Evolutionary conservation across 2,113 vertebrate genomes (phyloP).

Genomic region (Cottus gobio): DNA sequence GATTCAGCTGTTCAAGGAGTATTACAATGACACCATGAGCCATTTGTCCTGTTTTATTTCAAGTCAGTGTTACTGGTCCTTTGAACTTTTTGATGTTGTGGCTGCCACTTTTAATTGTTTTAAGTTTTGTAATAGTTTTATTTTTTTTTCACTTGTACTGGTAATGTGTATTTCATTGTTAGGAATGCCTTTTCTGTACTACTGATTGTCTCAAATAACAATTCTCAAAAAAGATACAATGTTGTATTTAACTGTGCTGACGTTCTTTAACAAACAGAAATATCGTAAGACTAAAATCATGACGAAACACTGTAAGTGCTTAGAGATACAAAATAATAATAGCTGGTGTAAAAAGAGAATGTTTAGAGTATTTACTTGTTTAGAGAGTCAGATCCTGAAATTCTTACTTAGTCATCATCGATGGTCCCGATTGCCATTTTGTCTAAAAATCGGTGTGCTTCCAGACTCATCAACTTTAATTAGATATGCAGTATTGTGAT

Average conservation of each 20-base stretch:
- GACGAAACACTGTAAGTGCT: background rate
- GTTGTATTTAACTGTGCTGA: slow-evolving; percentile 34
- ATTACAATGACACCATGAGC: slow-evolving; percentile 52
- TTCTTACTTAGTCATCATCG: slow-evolving; percentile 31
- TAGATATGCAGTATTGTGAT: slow-evolving; percentile 53
- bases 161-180: slow-evolving; percentile 58
- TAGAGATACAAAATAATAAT: slow-evolving; percentile 24
- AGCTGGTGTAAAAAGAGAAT: slow-evolving; percentile 29
- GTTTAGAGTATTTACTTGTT: slow-evolving; percentile 28
- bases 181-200: slow-evolving; percentile 41
- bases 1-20: slow-evolving; percentile 35
- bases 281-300: slow-evolving; percentile 27
- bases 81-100: slow-evolving; percentile 47
- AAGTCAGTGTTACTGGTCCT: slow-evolving; percentile 30
- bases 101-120: slow-evolving; percentile 48
- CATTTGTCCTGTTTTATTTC: slow-evolving; percentile 59
- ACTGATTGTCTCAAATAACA: slow-evolving; percentile 47
- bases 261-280: slow-evolving; percentile 13
- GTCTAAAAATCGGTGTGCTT: slow-evolving; percentile 66
- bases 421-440: slow-evolving; percentile 39
- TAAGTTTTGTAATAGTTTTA: slow-evolving; percentile 49
- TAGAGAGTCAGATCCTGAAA: slow-evolving; percentile 17
- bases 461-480: slow-evolving; percentile 48
- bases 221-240: slow-evolving; percentile 33
- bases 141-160: slow-evolving; percentile 49